Evolutionary conservation across 53 echinoderm and acorn worm genomes (phyloP).

Genomic region (Holothuria scabra): DNA sequence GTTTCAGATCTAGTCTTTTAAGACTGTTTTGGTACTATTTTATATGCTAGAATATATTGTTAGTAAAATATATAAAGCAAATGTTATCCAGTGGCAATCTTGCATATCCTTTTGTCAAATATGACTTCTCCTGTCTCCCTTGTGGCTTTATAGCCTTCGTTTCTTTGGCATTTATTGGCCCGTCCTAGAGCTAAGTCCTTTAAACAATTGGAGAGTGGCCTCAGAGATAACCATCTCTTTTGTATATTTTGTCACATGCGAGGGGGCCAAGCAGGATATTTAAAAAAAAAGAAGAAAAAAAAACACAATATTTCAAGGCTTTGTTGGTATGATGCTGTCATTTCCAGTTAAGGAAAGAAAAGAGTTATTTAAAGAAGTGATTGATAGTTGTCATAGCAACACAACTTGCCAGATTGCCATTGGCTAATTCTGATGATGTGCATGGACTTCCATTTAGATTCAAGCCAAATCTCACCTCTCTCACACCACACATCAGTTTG

Average conservation of each 20-base stretch:
- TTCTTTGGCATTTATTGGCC: too few relatives aligned
- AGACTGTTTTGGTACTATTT: not conserved
- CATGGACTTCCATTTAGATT: conserved; percentile 48
- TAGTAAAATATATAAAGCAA: conserved; percentile 13
- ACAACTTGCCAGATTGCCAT: conserved; percentile 20
- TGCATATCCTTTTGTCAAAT: not conserved
- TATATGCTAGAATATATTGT: too few relatives aligned
- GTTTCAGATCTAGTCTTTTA: too few relatives aligned
- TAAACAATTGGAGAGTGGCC: too few relatives aligned
- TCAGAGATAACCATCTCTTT: too few relatives aligned
- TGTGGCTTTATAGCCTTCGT: not conserved
- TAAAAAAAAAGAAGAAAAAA: too few relatives aligned
- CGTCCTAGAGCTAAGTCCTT: too few relatives aligned
- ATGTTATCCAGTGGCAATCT: conserved; percentile 9
- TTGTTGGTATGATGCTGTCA: too few relatives aligned
- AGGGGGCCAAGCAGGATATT: too few relatives aligned
- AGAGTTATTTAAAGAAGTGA: not conserved
- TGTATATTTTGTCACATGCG: too few relatives aligned
- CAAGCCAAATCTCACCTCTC: conserved; percentile 47
- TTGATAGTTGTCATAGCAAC: too few relatives aligned
- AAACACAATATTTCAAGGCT: too few relatives aligned
- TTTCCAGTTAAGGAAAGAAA: not conserved
- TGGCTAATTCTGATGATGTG: conserved; percentile 8
- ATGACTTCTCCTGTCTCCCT: conserved; percentile 2
- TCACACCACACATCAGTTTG: conserved; percentile 41